Evolutionary conservation across 1,140 invertebrate genomes (phyloP), one percentile per base, ranked within the genome.

Genomic region (Triops cancriformis): DNA sequence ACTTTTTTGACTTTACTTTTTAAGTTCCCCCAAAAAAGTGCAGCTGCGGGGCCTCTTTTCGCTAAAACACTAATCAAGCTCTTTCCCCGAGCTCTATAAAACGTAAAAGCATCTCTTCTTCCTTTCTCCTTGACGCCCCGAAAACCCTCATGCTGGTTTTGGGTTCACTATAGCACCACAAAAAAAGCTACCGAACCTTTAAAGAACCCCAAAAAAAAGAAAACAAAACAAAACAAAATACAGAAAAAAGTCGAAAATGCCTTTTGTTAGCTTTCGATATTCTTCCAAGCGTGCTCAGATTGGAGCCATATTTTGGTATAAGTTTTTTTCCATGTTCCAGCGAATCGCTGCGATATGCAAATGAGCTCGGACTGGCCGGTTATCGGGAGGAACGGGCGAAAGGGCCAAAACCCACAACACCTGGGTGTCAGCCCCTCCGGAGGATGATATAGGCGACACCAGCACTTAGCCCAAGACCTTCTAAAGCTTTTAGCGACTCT

Each of bases 401-500:
- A 37, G 31, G n/a, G 31, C 31, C 2, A 64, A 64, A 64, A 64
- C 51, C 51, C 23, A 64, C 51, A 64, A 64, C 51, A 64, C 51
- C 51, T 64, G 51, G 51, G 51, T 64, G 51, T 64, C 14, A 64
- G 51, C 51, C 51, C 31, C 31, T 37, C 31, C 14, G 51, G 3
- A 64, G 51, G 51, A 64, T 64, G 51, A 64, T 64, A 37, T 37
- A 64, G 51, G 51, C 51, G 51, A 64, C 43, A 45, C 43, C 11
- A 45, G 43, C 43, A 45, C 43, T 45, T 45, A 45, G 43, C 11
- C 43, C 11, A 18, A 18, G 11, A 9, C 18, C 51, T 9, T 64
- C 51, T 37, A 64, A 64, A 64, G 51, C 51, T 64, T 64, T 64
- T 64, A 64, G 51, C 51, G 51, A 64, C 51, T 23, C 51, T 23